A percentile compares a stretch with the other conserved stretches of the same genome.
These are phyloP conservation scores for Oxycera nigricornis DNA, from an alignment of 2,888 invertebrate species.

Conservation along the genomic window DNA sequence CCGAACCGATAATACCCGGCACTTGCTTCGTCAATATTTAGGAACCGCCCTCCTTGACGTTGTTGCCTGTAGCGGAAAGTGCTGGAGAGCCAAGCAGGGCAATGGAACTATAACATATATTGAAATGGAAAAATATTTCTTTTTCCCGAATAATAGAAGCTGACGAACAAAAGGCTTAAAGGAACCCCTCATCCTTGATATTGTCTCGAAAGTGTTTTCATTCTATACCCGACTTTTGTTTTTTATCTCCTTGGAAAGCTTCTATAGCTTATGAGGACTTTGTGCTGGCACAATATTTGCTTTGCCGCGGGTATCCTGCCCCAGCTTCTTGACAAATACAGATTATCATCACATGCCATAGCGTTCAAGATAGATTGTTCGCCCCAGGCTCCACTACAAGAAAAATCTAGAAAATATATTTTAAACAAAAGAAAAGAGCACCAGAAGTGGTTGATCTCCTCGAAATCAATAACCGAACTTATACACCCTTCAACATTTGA, in stretches of 20 bases:
- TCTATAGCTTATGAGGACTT: background rate
- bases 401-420: background rate
- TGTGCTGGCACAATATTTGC: background rate
- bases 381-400: background rate
- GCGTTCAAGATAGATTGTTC: background rate
- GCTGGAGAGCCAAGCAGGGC: background rate
- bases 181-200: background rate
- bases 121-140: background rate
- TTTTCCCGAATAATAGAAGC: background rate
- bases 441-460: background rate
- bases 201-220: background rate
- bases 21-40: slow-evolving; percentile 1
- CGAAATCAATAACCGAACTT: slow-evolving; percentile 15
- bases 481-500: background rate
- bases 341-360: background rate
- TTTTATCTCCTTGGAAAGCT: background rate
- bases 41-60: background rate
- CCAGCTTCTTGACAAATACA: background rate
- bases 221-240: background rate
- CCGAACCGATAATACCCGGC: slow-evolving; percentile 3
- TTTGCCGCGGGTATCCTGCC: background rate
- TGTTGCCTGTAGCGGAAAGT: background rate
- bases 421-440: background rate
- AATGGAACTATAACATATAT: background rate
- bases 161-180: background rate